These are phyloP conservation scores for Cinara cedri DNA, from an alignment of 2,888 invertebrate species.

Conservation along the genomic window DNA sequence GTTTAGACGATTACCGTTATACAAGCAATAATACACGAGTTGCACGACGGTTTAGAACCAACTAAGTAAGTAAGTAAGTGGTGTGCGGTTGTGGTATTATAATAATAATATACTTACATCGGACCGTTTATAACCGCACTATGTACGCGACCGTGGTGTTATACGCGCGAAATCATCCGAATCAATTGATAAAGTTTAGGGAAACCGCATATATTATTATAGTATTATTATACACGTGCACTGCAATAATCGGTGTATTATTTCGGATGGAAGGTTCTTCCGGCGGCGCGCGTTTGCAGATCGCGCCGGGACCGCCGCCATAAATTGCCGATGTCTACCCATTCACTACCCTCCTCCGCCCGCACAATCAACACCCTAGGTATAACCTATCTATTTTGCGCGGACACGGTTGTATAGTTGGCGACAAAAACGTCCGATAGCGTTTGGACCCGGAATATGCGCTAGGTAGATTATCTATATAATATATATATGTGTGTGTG, in stretches of 20 bases:
- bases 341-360: not conserved
- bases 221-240: not conserved
- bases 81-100: not conserved
- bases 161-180: slow-evolving; percentile 39
- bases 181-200: slow-evolving; percentile 48
- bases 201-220: not conserved
- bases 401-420: slow-evolving; percentile 27
- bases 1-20: not conserved
- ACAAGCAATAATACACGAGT: slow-evolving; percentile 2
- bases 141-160: not conserved
- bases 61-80: slow-evolving; percentile 24
- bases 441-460: slow-evolving; percentile 35
- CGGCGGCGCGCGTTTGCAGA: slow-evolving; percentile 29
- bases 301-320: slow-evolving; percentile 25
- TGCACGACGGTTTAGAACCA: not conserved
- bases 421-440: slow-evolving; percentile 49
- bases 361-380: slow-evolving; percentile 8
- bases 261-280: slow-evolving; percentile 47
- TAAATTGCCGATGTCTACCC: slow-evolving; percentile 45
- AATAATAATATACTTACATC: not conserved
- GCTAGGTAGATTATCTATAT: slow-evolving; percentile 1
- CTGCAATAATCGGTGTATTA: slow-evolving; percentile 34
- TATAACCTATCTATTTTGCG: slow-evolving; percentile 15
- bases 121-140: not conserved
- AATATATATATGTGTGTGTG: too few species aligned